These are phyloP conservation scores for Cochlearius cochlearius DNA, from an alignment of 2,113 vertebrate genomes.

Conservation along the genomic window DNA sequence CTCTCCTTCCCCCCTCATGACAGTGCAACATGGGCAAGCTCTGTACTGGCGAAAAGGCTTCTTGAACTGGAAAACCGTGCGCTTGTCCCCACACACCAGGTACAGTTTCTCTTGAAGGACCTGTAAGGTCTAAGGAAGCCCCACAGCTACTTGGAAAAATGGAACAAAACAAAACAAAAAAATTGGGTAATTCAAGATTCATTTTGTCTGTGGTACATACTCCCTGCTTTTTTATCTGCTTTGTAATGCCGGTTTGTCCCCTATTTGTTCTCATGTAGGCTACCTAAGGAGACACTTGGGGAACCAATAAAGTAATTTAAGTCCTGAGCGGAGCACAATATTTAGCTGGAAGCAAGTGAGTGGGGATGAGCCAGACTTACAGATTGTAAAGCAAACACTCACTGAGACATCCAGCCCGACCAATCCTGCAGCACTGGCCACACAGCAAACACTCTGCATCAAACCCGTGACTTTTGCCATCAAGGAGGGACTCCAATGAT, in stretches of 20 bases:
- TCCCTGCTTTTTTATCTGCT: neutral
- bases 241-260: neutral
- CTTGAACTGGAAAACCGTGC: slow-evolving; percentile 79
- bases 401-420: neutral
- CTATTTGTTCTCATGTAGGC: neutral
- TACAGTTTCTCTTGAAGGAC: slow-evolving; percentile 81
- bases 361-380: neutral
- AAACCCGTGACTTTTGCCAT: neutral
- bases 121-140: slow-evolving; percentile 60
- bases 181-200: neutral
- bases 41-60: slow-evolving; percentile 78
- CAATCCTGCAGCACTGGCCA: neutral
- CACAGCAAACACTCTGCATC: neutral
- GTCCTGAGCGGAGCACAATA: neutral
- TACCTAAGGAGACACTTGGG: neutral
- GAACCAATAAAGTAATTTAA: neutral
- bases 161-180: neutral
- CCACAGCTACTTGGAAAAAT: neutral
- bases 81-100: slow-evolving; percentile 73
- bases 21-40: slow-evolving; percentile 78
- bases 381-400: neutral
- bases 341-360: neutral
- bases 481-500: neutral
- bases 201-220: neutral
- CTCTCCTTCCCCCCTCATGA: neutral